Evolutionary conservation across 1,140 invertebrate genomes (phyloP).

Genomic region (Papilio dardanus): DNA sequence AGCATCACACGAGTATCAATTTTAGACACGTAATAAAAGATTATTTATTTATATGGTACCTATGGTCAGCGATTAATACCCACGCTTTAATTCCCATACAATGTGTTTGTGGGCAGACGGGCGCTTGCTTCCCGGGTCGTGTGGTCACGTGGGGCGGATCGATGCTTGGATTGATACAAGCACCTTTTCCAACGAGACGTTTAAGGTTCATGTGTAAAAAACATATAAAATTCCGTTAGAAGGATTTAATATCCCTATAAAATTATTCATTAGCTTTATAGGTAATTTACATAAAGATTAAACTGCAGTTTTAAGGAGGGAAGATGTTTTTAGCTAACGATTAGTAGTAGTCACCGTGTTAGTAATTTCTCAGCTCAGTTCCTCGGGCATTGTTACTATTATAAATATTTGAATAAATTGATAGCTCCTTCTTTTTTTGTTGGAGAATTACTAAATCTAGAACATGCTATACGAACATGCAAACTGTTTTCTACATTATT

Average conservation of each 20-base stretch:
- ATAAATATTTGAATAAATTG: not conserved
- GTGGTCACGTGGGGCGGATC: slow-evolving; percentile 43
- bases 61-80: slow-evolving; percentile 15
- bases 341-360: not conserved
- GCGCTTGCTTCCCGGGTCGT: slow-evolving; percentile 45
- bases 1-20: not conserved
- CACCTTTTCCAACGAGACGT: slow-evolving; percentile 3
- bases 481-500: not conserved
- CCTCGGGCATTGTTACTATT: not conserved
- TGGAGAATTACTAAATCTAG: not conserved
- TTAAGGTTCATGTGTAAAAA: not conserved
- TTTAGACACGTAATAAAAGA: not conserved
- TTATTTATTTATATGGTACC: not conserved
- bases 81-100: slow-evolving; percentile 39
- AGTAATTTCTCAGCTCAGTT: not conserved
- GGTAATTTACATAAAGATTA: not conserved
- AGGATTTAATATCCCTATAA: not conserved
- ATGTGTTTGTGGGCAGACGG: slow-evolving; percentile 31
- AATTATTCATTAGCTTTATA: not conserved
- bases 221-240: not conserved
- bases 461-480: not conserved
- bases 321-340: not conserved
- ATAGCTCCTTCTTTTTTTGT: not conserved
- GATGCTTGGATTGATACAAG: slow-evolving; percentile 45
- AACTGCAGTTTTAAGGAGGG: not conserved